A percentile compares a stretch with the other conserved stretches of the same genome.
These are phyloP conservation scores for Lepidostoma basale DNA, from an alignment of 1,140 invertebrate species.

Conservation along the genomic window DNA sequence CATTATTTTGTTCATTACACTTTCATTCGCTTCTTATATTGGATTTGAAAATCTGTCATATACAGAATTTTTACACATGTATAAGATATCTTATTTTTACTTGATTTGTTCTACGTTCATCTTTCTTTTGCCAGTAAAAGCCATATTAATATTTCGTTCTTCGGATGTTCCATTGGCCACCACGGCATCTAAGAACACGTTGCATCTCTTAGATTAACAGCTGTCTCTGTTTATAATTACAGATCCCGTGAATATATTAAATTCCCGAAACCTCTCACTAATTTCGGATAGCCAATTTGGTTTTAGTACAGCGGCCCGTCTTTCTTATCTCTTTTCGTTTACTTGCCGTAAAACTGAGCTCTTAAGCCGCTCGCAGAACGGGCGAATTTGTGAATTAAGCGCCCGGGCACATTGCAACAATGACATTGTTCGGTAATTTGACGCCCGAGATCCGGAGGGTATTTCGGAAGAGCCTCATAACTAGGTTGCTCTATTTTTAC, in stretches of 20 bases:
- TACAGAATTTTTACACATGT: no score
- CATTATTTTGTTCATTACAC: no score
- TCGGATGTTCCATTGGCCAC: no score
- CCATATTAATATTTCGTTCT: no score
- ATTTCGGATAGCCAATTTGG: constrained; percentile 15
- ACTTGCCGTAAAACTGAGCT: constrained; percentile 14
- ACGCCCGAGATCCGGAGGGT: background rate
- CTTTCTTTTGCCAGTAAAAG: no score
- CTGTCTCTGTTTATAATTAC: background rate
- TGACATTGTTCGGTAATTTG: background rate
- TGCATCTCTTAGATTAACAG: no score
- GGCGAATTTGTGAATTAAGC: background rate
- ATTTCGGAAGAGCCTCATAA: background rate
- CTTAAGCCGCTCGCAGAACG: background rate
- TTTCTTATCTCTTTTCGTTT: constrained; percentile 20
- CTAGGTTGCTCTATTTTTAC: constrained; percentile 7
- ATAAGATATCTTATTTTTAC: no score
- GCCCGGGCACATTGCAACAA: background rate
- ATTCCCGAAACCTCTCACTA: constrained; percentile 3
- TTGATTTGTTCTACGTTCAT: no score
- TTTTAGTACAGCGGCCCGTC: background rate
- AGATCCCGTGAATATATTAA: constrained; percentile 15
- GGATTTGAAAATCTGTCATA: no score
- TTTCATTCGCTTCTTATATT: no score
- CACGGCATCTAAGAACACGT: no score